phyloP scores from a whole-genome alignment of 1,140 invertebrate genomes.

The Myzus persicae region DNA sequence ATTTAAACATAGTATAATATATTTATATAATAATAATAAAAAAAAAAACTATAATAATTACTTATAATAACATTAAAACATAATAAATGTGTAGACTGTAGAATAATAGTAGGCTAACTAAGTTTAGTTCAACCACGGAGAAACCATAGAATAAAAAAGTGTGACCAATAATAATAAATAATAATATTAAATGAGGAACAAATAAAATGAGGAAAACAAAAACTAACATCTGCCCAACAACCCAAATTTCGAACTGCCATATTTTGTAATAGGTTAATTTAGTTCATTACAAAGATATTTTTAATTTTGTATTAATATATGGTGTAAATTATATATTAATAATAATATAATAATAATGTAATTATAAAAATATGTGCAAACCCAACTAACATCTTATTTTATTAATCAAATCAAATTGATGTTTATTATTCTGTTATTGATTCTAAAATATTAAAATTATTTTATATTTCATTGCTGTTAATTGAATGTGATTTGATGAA shows the following conservation, averaged over 20 bases:
- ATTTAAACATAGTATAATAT: constrained; percentile 15
- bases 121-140: not conserved
- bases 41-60: not conserved
- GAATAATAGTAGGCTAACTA: not conserved
- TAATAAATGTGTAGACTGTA: not conserved
- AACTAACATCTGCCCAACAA: not conserved
- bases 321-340: not conserved
- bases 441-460: not conserved
- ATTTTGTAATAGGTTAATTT: not conserved
- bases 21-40: not conserved
- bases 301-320: not conserved
- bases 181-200: constrained; percentile 11
- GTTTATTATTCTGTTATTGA: not conserved
- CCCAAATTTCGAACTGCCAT: not conserved
- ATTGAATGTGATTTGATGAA: not conserved
- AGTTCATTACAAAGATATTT: not conserved
- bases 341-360: constrained; percentile 3
- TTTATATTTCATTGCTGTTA: not conserved
- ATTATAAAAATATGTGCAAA: not conserved
- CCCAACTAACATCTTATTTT: not conserved
- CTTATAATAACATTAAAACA: constrained; percentile 3
- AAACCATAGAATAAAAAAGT: constrained; percentile 2
- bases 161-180: not conserved
- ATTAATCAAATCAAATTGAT: not conserved
- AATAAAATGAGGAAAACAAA: constrained; percentile 14